Evolutionary conservation across 2,113 vertebrate species (phyloP).

Genomic region (Nicator chloris): DNA sequence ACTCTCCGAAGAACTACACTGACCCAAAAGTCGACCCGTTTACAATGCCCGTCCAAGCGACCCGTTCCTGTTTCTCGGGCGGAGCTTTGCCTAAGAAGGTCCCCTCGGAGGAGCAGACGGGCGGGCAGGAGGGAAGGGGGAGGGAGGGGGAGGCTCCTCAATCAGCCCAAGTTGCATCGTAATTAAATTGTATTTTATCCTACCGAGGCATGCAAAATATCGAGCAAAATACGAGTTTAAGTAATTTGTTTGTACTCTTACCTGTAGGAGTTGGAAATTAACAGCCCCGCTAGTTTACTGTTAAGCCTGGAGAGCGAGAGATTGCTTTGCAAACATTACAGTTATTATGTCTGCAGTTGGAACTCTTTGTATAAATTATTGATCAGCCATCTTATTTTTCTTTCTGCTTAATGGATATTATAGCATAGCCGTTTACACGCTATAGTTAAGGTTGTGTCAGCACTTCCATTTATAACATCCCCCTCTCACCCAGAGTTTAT

Average conservation of each 20-base stretch:
- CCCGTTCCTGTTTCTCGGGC: neutral
- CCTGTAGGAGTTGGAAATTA: conserved; percentile 80
- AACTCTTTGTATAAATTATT: conserved; percentile 86
- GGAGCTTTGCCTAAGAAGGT: conserved; percentile 37
- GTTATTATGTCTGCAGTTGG: conserved; percentile 86
- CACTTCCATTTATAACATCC: conserved; percentile 76
- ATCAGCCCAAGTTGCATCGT: conserved; percentile 57
- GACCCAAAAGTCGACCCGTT: conserved; percentile 66
- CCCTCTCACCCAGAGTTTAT: conserved; percentile 64
- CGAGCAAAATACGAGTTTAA: conserved; percentile 78
- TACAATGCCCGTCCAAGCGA: neutral
- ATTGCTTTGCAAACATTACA: conserved; percentile 85
- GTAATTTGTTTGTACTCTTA: conserved; percentile 85
- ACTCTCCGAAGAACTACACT: conserved; percentile 60
- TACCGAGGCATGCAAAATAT: conserved; percentile 72
- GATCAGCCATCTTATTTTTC: conserved; percentile 84
- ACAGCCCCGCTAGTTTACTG: conserved; percentile 79
- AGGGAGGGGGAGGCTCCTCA: conserved; percentile 33
- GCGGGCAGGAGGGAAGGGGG: neutral
- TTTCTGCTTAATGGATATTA: conserved; percentile 87
- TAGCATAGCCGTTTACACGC: conserved; percentile 78
- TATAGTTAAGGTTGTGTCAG: conserved; percentile 80
- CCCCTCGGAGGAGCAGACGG: neutral
- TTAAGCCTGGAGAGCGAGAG: conserved; percentile 80
- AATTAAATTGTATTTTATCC: conserved; percentile 80